phyloP scores from a whole-genome alignment of 1,140 invertebrate species.

The Meloidogyne exigua region DNA sequence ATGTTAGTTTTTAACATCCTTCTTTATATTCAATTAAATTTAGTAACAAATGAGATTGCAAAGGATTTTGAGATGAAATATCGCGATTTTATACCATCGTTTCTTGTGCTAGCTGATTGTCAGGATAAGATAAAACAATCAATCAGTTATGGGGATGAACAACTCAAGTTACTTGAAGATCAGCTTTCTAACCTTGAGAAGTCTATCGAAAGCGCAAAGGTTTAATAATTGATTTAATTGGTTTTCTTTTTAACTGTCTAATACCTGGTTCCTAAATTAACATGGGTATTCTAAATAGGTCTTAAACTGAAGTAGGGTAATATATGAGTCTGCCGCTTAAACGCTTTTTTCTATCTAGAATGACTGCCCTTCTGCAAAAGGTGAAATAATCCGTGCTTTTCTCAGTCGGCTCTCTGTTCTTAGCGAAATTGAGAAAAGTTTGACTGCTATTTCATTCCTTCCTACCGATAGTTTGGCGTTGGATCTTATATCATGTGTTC shows the following conservation, averaged over 20 bases:
- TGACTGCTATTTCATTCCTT: slow-evolving; percentile 24
- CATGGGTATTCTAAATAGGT: no score
- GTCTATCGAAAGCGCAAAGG: neutral
- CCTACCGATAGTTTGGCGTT: slow-evolving; percentile 3
- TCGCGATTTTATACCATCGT: slow-evolving; percentile 23
- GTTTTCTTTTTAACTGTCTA: no score
- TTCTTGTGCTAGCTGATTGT: slow-evolving; percentile 27
- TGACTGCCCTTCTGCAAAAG: slow-evolving; percentile 6
- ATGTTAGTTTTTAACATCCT: neutral
- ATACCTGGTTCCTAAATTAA: no score
- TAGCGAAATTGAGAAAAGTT: slow-evolving; percentile 18
- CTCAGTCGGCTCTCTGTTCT: slow-evolving; percentile 11
- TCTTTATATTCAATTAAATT: neutral
- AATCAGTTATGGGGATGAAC: slow-evolving; percentile 18
- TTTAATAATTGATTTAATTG: neutral
- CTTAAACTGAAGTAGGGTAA: no score
- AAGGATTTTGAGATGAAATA: slow-evolving; percentile 34
- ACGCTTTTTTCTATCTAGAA: no score
- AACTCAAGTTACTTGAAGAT: slow-evolving; percentile 6
- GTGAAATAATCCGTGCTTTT: slow-evolving; percentile 15
- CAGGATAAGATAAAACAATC: slow-evolving; percentile 27
- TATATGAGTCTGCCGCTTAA: no score
- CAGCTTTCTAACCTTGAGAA: slow-evolving; percentile 19
- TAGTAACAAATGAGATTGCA: slow-evolving; percentile 22
- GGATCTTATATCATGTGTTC: slow-evolving; percentile 11